Percentiles rank a stretch among this genome's conserved stretches.
phyloP scores from a whole-genome alignment of 2,113 vertebrate species.

The Pterocles gutturalis region DNA sequence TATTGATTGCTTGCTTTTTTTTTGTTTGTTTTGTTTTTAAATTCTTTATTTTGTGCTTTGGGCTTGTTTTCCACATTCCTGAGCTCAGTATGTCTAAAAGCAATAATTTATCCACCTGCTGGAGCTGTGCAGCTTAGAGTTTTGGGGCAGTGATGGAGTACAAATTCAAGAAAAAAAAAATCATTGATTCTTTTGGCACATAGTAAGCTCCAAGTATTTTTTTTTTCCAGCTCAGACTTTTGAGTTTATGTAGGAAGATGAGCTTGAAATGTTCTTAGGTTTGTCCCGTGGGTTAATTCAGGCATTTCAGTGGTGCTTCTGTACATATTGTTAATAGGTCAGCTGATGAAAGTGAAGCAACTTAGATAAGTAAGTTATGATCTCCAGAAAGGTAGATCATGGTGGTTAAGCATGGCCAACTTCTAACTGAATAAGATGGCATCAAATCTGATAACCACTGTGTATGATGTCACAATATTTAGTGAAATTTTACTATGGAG shows the following conservation, averaged over 20 bases:
- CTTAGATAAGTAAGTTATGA: background rate
- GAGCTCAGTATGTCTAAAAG: conserved; percentile 31
- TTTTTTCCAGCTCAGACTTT: background rate
- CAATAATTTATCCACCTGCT: conserved; percentile 78
- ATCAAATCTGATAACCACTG: background rate
- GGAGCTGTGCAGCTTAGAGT: background rate
- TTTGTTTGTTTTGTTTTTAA: background rate
- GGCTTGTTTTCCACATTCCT: conserved; percentile 52
- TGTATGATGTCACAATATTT: background rate
- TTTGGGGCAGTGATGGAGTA: background rate
- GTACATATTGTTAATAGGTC: background rate
- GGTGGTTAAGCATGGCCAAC: background rate
- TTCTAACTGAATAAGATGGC: background rate
- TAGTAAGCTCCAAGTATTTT: background rate
- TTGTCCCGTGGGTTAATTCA: background rate
- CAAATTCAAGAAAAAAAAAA: background rate
- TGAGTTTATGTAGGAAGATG: background rate
- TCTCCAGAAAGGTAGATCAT: background rate
- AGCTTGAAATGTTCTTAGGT: background rate
- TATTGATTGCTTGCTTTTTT: conserved; percentile 49
- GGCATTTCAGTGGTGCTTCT: background rate
- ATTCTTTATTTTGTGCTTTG: conserved; percentile 70
- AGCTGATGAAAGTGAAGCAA: background rate
- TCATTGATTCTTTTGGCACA: background rate
- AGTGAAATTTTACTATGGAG: background rate